phyloP scores from a whole-genome alignment of 2,888 invertebrate species.

The Pseudococcus jackbeardsleyi region DNA sequence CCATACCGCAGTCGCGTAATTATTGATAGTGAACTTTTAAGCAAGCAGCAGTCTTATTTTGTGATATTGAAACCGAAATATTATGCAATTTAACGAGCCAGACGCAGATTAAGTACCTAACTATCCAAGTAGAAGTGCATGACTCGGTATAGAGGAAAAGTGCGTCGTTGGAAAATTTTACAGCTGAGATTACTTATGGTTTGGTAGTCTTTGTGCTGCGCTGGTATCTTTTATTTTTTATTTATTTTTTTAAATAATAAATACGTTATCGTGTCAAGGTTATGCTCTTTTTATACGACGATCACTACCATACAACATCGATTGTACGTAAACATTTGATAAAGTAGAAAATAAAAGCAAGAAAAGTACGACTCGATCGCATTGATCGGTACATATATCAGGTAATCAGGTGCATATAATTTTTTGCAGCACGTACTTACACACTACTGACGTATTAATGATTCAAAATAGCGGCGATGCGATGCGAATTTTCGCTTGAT shows the following conservation, averaged over 20 bases:
- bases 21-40: background rate
- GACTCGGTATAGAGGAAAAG: background rate
- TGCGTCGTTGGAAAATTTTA: background rate
- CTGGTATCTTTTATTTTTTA: background rate
- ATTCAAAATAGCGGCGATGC: background rate
- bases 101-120: background rate
- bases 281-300: background rate
- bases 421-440: background rate
- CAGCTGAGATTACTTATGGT: background rate
- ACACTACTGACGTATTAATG: background rate
- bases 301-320: background rate
- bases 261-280: constrained; percentile 29
- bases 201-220: background rate
- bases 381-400: background rate
- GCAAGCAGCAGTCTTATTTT: background rate
- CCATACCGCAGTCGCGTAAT: background rate
- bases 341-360: background rate
- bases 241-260: constrained; percentile 13
- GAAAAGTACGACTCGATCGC: background rate
- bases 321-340: background rate
- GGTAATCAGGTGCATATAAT: too few relatives aligned
- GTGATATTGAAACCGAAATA: constrained; percentile 9
- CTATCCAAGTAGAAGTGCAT: background rate
- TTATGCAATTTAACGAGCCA: background rate
- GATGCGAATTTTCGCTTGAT: background rate